These are phyloP conservation scores for Sipha flava DNA, from an alignment of 1,140 invertebrate genomes.

Conservation along the genomic window DNA sequence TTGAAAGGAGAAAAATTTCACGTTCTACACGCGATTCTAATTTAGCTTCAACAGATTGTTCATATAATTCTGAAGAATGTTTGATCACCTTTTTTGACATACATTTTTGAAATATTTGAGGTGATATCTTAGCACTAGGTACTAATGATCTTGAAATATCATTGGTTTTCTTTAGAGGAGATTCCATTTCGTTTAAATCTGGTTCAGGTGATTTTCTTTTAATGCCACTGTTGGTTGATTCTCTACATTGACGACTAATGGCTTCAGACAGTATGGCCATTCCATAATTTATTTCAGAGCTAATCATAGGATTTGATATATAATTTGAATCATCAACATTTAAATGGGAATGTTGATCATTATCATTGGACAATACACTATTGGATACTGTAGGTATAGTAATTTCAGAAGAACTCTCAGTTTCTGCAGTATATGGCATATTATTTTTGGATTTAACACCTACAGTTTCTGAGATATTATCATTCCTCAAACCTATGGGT, in stretches of 20 bases:
- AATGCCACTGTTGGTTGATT: not conserved
- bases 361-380: not conserved
- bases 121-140: not conserved
- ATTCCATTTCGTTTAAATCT: not conserved
- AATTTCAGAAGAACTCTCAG: not conserved
- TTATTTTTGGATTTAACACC: not conserved
- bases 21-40: not conserved
- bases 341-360: not conserved
- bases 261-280: not conserved
- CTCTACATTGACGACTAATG: not conserved
- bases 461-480: not conserved
- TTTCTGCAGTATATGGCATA: not conserved
- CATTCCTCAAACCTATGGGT: not conserved
- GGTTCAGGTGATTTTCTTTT: not conserved
- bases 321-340: not conserved
- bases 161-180: not conserved
- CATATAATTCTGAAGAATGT: not conserved
- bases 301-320: not conserved
- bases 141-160: not conserved
- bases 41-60: not conserved
- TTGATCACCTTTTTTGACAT: not conserved
- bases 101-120: not conserved
- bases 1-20: not conserved
- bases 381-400: not conserved
- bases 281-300: not conserved